Evolutionary conservation across 2,797 vertebrate genomes (phyloP).

Genomic region (Serranus cabrilla): DNA sequence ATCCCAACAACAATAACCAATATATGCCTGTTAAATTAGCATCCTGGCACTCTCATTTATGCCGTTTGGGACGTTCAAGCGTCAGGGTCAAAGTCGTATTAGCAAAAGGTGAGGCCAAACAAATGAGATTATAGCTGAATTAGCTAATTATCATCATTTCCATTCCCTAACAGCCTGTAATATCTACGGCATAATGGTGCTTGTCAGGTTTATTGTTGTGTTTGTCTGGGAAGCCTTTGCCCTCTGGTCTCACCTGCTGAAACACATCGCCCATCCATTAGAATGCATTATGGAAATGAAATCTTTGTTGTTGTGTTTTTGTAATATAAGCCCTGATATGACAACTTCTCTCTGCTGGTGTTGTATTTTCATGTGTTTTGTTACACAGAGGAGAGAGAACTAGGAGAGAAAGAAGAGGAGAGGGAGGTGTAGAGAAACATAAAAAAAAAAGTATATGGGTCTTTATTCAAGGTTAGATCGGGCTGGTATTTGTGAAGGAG

Average conservation of each 20-base stretch:
- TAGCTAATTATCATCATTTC: conserved; percentile 88
- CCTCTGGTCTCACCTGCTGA: conserved; percentile 81
- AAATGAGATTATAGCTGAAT: conserved; percentile 88
- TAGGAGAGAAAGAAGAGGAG: conserved; percentile 44
- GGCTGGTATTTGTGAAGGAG: conserved; percentile 93
- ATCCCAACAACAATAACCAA: conserved; percentile 25
- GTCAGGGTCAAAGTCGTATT: conserved; percentile 78
- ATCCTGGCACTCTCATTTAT: conserved; percentile 74
- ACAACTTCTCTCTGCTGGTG: conserved; percentile 41
- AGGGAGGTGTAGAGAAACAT: conserved; percentile 28
- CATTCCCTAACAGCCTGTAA: conserved; percentile 82
- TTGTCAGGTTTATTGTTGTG: conserved; percentile 85
- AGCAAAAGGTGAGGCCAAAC: conserved; percentile 79
- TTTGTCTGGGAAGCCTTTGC: conserved; percentile 85
- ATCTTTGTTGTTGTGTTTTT: conserved; percentile 77
- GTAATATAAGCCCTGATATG: conserved; percentile 68
- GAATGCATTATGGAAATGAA: conserved; percentile 87
- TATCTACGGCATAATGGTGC: conserved; percentile 84
- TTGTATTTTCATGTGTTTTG: conserved; percentile 15
- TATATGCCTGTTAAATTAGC: conserved; percentile 63
- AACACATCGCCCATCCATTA: conserved; percentile 85
- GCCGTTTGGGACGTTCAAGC: conserved; percentile 71
- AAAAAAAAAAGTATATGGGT: conserved; percentile 68
- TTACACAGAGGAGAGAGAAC: conserved; percentile 50
- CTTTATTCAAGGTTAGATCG: conserved; percentile 91